Percentiles rank a stretch among this genome's conserved stretches.
These are phyloP conservation scores for Pogonomyrmex barbatus DNA, from an alignment of 1,140 invertebrate species.

Conservation along the genomic window DNA sequence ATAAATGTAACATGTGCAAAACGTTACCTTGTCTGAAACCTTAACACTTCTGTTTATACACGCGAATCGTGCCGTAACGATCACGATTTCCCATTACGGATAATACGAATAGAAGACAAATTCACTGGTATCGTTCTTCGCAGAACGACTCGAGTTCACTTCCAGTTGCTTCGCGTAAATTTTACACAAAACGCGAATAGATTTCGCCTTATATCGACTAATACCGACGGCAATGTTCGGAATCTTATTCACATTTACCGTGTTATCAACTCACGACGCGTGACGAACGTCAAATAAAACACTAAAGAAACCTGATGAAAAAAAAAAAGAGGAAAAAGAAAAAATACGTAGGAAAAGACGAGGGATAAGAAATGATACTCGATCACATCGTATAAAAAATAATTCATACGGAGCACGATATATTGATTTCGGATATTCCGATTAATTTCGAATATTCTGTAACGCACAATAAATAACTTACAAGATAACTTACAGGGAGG, in stretches of 20 bases:
- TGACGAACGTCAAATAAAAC: slow-evolving; percentile 61
- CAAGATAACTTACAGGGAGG: slow-evolving; percentile 28
- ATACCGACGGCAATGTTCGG: slow-evolving; percentile 48
- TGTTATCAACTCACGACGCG: slow-evolving; percentile 47
- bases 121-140: slow-evolving; percentile 30
- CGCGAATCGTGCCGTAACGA: slow-evolving; percentile 30
- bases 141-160: slow-evolving; percentile 33
- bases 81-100: slow-evolving; percentile 20
- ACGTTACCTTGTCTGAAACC: slow-evolving; percentile 32
- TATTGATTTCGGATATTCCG: neutral
- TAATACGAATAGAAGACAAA: slow-evolving; percentile 43
- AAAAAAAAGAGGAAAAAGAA: slow-evolving; percentile 26
- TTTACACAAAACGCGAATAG: slow-evolving; percentile 34
- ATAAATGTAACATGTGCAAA: slow-evolving; percentile 55
- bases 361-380: neutral
- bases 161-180: slow-evolving; percentile 48
- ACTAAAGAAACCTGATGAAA: slow-evolving; percentile 37
- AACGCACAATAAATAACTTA: slow-evolving; percentile 62
- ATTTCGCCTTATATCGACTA: slow-evolving; percentile 58
- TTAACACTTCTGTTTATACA: slow-evolving; percentile 30
- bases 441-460: too few species aligned
- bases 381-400: neutral
- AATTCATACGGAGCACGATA: slow-evolving; percentile 2
- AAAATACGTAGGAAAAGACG: neutral
- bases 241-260: slow-evolving; percentile 55